Base-by-base conservation (phyloP, 2,797 vertebrate genomes). In the Melanotaenia pygmaea region DNA sequence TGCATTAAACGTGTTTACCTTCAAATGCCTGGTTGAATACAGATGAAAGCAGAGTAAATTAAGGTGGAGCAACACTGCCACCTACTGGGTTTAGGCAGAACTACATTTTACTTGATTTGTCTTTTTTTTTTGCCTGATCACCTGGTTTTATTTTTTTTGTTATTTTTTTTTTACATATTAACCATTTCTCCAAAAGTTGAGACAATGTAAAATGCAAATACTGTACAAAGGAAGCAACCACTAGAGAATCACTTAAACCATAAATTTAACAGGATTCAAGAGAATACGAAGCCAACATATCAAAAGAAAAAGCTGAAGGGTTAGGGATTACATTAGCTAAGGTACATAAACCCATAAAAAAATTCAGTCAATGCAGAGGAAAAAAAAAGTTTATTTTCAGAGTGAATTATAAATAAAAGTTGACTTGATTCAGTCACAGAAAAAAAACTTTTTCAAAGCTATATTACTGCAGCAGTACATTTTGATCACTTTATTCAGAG, bases 1-100 rank as follows among this genome's bases (percentile, higher is more conserved):
- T 79, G 65, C 67, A 90, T 81, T 89, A 92, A 93, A 91, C 66
- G 26, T 83, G 35, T 75, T 84, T 71, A 72, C 79, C 69, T 64
- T 84, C 40, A 64, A 65, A 0, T 30, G 18, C 47, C 5, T 74
- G 68, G 7, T 60, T 53, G 5, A 73, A 6, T 18, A 51, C 7
- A 53, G 30, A 30, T 35, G 1, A 0, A 2, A 13, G 1, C 40
- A 16, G 13, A 10, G 1, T 28, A 45, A 30, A 26, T 1, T n/a
- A 40, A 43, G 5, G 20, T 11, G 8, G 6, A 3, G 26, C 22
- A 64, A 62, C 47, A 58, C 16, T 74, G 60, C 72, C 56, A 64
- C 35, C 50, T 8, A 11, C 54, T 77, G 70, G 22, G 5, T 18
- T 32, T 20, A 13, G 28, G 5, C 6, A 18, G 38, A 57, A 14